A percentile compares a stretch with the other conserved stretches of the same genome.
phyloP scores from a whole-genome alignment of 2,113 vertebrate species.

The Tenrec ecaudatus region DNA sequence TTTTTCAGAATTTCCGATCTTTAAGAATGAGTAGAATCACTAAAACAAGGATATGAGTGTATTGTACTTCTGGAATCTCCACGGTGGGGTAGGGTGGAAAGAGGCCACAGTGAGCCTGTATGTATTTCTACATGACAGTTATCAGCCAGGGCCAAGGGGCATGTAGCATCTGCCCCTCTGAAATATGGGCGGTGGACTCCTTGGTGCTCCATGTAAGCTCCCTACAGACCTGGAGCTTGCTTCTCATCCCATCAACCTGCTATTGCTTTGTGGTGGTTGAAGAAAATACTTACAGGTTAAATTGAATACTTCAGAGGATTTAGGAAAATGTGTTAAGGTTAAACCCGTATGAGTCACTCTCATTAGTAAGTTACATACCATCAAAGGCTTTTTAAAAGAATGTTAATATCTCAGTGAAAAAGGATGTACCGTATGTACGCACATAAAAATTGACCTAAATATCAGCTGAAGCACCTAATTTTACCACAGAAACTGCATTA shows the following conservation, averaged over 20 bases:
- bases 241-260: not conserved
- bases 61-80: constrained; percentile 19
- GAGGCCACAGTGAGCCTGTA: not conserved
- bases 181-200: no score
- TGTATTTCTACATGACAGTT: not conserved
- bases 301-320: not conserved
- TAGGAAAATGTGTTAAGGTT: not conserved
- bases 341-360: not conserved
- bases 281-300: not conserved
- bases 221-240: not conserved
- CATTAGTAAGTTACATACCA: not conserved
- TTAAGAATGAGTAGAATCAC: constrained; percentile 11
- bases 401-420: not conserved
- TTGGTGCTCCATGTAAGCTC: not conserved
- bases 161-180: not conserved
- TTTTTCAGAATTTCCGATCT: not conserved
- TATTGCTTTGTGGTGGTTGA: not conserved
- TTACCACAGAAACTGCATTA: no score
- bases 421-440: no score
- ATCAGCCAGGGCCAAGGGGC: not conserved
- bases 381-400: not conserved
- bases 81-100: not conserved
- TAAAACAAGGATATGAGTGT: not conserved
- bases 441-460: no score
- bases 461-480: no score